Conservation (phyloP, 30 jellyfish, hydroid and myxozoan genomes). For the Aurelia sp. region DNA sequence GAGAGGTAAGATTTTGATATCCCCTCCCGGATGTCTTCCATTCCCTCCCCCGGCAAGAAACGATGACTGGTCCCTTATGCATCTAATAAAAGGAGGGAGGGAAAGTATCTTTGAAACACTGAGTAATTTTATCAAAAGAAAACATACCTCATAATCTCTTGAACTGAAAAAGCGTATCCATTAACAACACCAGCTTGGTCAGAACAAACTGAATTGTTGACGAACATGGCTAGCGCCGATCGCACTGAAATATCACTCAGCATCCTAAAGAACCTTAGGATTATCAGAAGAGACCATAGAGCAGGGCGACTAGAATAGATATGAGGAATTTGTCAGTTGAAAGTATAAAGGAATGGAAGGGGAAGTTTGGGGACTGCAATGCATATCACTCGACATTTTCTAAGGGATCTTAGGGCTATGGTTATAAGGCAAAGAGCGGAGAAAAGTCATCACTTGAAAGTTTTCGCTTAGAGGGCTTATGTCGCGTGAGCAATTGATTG, state of each 20-base stretch:
- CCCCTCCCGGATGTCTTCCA: too few relatives aligned
- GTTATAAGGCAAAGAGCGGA: too few relatives aligned
- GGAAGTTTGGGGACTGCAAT: background rate
- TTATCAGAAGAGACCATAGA: slow-evolving; percentile 78
- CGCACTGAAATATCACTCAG: slow-evolving; percentile 87
- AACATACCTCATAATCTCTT: slow-evolving; percentile 94
- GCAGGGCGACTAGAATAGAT: slow-evolving; percentile 12
- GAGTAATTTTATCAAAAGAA: background rate
- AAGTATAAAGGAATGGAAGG: background rate
- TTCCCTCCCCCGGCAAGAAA: too few relatives aligned
- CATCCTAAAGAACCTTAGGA: slow-evolving; percentile 78
- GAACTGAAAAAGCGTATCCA: slow-evolving; percentile 96
- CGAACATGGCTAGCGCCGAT: slow-evolving; percentile 88
- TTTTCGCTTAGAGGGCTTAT: too few relatives aligned
- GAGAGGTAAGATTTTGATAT: too few relatives aligned
- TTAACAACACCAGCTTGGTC: slow-evolving; percentile 89
- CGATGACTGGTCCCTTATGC: too few relatives aligned
- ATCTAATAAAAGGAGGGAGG: too few relatives aligned
- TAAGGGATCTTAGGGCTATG: too few relatives aligned
- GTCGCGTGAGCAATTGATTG: too few relatives aligned
- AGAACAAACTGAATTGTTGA: slow-evolving; percentile 81
- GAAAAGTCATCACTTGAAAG: too few relatives aligned
- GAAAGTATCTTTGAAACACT: too few relatives aligned
- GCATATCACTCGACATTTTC: too few relatives aligned
- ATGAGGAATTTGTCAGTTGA: background rate